Evolutionary conservation across 2,888 invertebrate species (phyloP), one percentile per base, ranked within the genome.

Genomic region (Plebejus melissa): DNA sequence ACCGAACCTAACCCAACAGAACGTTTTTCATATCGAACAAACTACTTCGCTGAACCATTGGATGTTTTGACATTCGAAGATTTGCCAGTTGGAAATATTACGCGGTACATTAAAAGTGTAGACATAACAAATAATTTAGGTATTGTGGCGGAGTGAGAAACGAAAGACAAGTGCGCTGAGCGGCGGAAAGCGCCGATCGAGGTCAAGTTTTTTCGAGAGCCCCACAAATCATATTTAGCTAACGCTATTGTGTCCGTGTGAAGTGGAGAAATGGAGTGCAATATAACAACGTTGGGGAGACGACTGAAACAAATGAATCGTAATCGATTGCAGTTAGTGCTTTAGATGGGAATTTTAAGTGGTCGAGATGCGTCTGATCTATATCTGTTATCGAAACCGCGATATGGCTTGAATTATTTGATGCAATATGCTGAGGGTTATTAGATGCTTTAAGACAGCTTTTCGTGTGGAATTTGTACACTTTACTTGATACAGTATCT

Each of bases 141-240:
- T 60, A 11, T 28, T 60, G 60, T 60, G 60, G 60, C 28, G 22
- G 74, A 54, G 36, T 54, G 74, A 38, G 36, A 57, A 54, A 74
- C 54, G 77, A 79, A 79, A 79, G 78, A 81, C 79, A 80, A 80
- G 78, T 80, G 80, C 22, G 22, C 22, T 22, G 22, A 22, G 22
- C 77, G 78, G 77, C 78, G 77, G 76, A 57, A 75, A 77, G 76
- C 83, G 83, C 84, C 82, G 81, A 91, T 86, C 84, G 87, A 84
- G 90, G 90, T 89, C 90, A 82, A 84, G 83, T 83, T 84, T 83
- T 85, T 80, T 80, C 84, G 83, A 83, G 86, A 87, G 90, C 85
- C 86, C 89, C 86, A 90, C 89, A 88, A 90, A 90, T 90, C 88
- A 90, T 89, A 88, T 90, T 90, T 89, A 90, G 89, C 86, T 85